Base-by-base conservation (phyloP, 2,888 invertebrate species). In the Eupithecia inturbata region DNA sequence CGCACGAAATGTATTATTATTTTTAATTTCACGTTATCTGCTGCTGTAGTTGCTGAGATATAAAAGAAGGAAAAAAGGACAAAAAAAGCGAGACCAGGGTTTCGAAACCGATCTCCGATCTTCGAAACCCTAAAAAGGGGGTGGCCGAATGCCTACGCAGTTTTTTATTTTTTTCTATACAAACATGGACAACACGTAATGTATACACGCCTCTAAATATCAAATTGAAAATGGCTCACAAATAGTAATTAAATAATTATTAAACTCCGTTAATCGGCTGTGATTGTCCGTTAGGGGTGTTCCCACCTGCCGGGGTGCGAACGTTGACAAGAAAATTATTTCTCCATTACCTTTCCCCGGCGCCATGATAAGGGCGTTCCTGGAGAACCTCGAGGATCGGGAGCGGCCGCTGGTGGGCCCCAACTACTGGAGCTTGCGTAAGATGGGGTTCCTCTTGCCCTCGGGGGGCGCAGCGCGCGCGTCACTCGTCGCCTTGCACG, bases 391-490 rank as follows among this genome's bases (percentile, higher is more conserved):
- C 36, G n/a, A n/a, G n/a, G 33, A 33, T 12, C 16, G 1, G 12
- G 39, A 36, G 66, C 66, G 82, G 72, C 91, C 90, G 28, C 80
- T 92, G 5, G 77, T 92, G 22, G 92, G 87, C 63, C 93, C 92
- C 26, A 93, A 90, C 71, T 88, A 86, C 79, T 92, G 92, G 92
- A 82, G 90, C 14, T 72, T 92, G 45, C 49, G n/a, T 10, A 53
- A 53, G 22, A 3, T 82, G 26, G 91, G 92, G 2, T 77, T 93
- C 49, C 77, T 93, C 26, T 79, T 93, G 74, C 91, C 92, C 3
- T 74, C 87, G 74, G 88, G 83, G 14, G 79, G 71, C 49, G 36
- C 84, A 0, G 73, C 68, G 22, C 90, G 82, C 82, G 64, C 82
- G 6, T 69, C 81, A 1, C 87, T 83, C 53, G 83, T 92, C 3